Conservation (phyloP, 2,888 invertebrate species). For the Ennomos fuscantarius region DNA sequence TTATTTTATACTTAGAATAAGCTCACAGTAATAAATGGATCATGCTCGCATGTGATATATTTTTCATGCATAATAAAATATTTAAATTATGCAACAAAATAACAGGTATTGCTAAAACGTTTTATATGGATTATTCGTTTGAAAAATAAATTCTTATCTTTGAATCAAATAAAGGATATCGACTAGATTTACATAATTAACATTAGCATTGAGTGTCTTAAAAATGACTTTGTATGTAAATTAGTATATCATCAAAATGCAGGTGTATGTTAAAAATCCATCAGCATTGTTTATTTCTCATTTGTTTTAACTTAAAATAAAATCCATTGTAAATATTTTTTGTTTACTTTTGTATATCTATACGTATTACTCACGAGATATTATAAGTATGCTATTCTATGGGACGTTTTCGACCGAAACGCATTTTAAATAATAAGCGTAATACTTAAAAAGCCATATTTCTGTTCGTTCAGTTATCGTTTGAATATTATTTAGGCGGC, state of each 20-base stretch:
- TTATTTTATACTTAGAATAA: constrained; percentile 54
- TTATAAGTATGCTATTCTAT: too few species aligned
- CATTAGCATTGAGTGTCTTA: constrained; percentile 60
- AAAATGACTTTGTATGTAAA: constrained; percentile 79
- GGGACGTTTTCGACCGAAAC: too few species aligned
- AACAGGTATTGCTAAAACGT: constrained; percentile 27
- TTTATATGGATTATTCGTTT: constrained; percentile 60
- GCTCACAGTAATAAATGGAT: constrained; percentile 47
- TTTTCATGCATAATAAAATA: constrained; percentile 11
- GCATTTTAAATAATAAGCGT: too few species aligned
- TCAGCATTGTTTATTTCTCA: constrained; percentile 13
- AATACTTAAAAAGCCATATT: too few species aligned
- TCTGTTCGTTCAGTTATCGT: constrained; percentile 15
- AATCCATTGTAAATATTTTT: neutral
- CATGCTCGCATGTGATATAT: constrained; percentile 41
- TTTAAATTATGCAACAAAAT: constrained; percentile 4
- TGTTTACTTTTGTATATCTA: too few species aligned
- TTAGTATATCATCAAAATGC: constrained; percentile 62
- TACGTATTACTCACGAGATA: too few species aligned
- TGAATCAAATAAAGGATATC: constrained; percentile 67
- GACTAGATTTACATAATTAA: constrained; percentile 76
- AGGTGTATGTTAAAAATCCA: constrained; percentile 46
- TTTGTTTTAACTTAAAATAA: neutral
- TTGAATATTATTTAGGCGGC: constrained; percentile 24
- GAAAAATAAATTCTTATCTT: constrained; percentile 44